Percentiles rank a stretch among this genome's conserved stretches.
phyloP scores from a whole-genome alignment of 2,113 vertebrate genomes.

The Chelonoidis abingdonii region DNA sequence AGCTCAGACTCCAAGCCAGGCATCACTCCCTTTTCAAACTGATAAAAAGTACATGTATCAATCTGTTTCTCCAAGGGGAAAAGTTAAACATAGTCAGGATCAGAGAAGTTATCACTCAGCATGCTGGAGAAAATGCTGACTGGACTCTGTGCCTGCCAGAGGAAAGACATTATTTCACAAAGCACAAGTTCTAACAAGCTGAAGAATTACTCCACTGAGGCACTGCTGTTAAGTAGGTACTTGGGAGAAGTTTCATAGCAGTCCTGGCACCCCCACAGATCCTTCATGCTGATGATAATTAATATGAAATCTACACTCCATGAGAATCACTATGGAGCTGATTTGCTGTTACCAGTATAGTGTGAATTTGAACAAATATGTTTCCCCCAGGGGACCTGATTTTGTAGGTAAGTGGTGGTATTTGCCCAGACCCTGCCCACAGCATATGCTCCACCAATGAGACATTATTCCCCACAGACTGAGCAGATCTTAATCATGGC shows the following conservation, averaged over 20 bases:
- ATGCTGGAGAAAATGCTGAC: conserved; percentile 31
- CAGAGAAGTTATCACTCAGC: neutral
- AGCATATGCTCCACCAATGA: neutral
- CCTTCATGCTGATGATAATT: fast-evolving
- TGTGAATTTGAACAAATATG: fast-evolving
- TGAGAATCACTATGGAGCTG: fast-evolving
- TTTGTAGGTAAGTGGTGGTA: neutral
- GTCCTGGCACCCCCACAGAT: fast-evolving
- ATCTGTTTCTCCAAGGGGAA: conserved; percentile 25
- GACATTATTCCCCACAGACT: neutral
- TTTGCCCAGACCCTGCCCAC: neutral
- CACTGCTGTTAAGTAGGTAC: fast-evolving
- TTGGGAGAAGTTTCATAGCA: fast-evolving
- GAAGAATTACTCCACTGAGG: neutral
- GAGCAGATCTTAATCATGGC: neutral
- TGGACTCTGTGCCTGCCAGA: neutral
- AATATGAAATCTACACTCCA: fast-evolving
- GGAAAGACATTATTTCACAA: neutral
- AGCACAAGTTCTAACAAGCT: fast-evolving
- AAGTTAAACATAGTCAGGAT: conserved; percentile 58
- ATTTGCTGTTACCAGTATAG: neutral
- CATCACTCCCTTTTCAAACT: conserved; percentile 30
- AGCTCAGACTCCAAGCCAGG: conserved; percentile 39
- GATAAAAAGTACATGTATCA: conserved; percentile 36
- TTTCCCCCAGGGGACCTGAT: neutral